Evolutionary conservation across 1,140 invertebrate genomes (phyloP).

Genomic region (Drosophila kepulauana): DNA sequence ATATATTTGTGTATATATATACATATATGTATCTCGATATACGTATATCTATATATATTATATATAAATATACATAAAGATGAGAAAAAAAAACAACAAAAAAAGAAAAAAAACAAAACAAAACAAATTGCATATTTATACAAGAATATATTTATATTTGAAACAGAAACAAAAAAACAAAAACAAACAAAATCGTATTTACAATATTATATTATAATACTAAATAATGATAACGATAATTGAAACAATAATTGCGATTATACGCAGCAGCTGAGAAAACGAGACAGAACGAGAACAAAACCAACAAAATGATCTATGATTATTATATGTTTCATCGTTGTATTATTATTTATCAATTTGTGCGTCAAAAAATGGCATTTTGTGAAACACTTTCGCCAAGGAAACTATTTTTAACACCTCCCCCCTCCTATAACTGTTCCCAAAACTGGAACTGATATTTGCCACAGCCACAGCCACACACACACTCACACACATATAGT

Average conservation of each 20-base stretch:
- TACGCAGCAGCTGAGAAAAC: conserved; percentile 34
- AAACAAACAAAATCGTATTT: conserved; percentile 69
- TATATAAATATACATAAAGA: conserved; percentile 54
- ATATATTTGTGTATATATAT: conserved; percentile 24
- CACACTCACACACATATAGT: neutral
- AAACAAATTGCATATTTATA: conserved; percentile 74
- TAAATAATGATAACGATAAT: conserved; percentile 27
- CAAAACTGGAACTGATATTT: conserved; percentile 16
- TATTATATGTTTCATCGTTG: conserved; percentile 7
- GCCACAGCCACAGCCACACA: neutral
- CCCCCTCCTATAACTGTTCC: neutral
- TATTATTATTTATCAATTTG: conserved; percentile 9
- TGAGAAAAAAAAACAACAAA: conserved; percentile 35
- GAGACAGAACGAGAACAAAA: conserved; percentile 16
- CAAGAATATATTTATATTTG: conserved; percentile 72
- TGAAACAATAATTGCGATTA: conserved; percentile 48
- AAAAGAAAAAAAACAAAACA: conserved; percentile 24
- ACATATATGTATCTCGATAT: conserved; percentile 31
- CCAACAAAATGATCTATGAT: conserved; percentile 13
- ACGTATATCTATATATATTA: conserved; percentile 34
- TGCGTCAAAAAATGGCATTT: conserved; percentile 21
- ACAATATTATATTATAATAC: conserved; percentile 38
- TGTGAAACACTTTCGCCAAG: neutral
- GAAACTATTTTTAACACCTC: conserved; percentile 9
- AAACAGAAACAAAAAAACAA: conserved; percentile 27